phyloP scores from a whole-genome alignment of 2,797 vertebrate species.

The Pampus argenteus region DNA sequence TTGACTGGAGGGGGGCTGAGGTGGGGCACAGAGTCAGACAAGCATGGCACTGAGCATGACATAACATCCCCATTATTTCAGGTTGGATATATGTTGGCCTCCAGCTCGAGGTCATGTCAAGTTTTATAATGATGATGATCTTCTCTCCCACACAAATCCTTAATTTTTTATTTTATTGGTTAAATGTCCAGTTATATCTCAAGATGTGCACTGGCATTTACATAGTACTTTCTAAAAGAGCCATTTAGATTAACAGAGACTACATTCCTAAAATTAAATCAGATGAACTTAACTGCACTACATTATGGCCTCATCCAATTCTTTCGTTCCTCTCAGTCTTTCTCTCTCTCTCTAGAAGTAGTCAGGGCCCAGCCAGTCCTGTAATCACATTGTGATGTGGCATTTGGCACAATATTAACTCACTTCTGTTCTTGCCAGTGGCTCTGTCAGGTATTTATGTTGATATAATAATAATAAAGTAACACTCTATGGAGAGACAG shows the following conservation, averaged over 20 bases:
- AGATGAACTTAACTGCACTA: no score
- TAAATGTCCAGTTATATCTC: conserved; percentile 1
- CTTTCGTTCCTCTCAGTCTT: conserved; percentile 6
- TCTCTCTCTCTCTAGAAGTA: conserved; percentile 25
- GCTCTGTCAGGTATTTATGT: conserved; percentile 17
- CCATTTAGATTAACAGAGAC: conserved; percentile 30
- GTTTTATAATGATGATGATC: conserved; percentile 17
- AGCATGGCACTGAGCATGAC: background rate
- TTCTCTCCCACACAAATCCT: conserved; percentile 10
- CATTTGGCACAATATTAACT: conserved; percentile 24
- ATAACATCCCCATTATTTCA: background rate
- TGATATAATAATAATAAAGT: conserved; percentile 13
- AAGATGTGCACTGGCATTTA: no score
- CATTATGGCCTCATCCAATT: conserved; percentile 11
- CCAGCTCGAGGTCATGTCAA: background rate
- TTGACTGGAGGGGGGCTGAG: conserved; percentile 18
- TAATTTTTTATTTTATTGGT: conserved; percentile 1
- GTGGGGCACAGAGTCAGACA: conserved; percentile 13
- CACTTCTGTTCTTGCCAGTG: conserved; percentile 26
- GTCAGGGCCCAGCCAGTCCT: conserved; percentile 14
- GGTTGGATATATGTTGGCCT: conserved; percentile 14
- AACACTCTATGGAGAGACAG: background rate
- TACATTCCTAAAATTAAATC: background rate
- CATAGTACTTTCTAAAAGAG: conserved; percentile 8
- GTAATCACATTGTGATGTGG: conserved; percentile 25